phyloP scores from a whole-genome alignment of 2,797 vertebrate genomes.

The Parauchenoglanis ngamensis region DNA sequence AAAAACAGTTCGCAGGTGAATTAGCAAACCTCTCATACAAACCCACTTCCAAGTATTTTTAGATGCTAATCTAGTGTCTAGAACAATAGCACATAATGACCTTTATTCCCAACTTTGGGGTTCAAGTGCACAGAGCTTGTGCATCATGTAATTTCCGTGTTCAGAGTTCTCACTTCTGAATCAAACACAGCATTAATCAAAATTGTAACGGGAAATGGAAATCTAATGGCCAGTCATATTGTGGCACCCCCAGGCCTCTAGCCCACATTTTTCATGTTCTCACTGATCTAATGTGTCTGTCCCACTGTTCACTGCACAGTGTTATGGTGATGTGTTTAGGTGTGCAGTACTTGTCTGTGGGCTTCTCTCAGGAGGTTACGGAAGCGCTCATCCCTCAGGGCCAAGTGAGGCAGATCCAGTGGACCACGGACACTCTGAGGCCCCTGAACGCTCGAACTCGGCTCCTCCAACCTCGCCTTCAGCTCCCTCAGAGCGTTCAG shows the following conservation, averaged over 20 bases:
- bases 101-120: background rate
- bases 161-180: background rate
- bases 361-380: conserved; percentile 88
- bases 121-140: background rate
- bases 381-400: conserved; percentile 91
- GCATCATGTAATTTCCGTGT: background rate
- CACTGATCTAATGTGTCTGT: background rate
- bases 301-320: background rate
- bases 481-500: conserved; percentile 87
- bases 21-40: background rate
- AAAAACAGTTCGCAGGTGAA: background rate
- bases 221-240: background rate
- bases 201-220: background rate
- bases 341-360: conserved; percentile 85
- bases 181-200: background rate
- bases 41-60: background rate
- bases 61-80: background rate
- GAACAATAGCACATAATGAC: background rate
- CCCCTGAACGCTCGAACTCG: conserved; percentile 62
- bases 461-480: conserved; percentile 91
- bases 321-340: conserved; percentile 49
- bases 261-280: background rate
- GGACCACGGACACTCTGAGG: conserved; percentile 66
- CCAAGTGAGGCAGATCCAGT: conserved; percentile 87
- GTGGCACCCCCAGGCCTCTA: background rate